These are phyloP conservation scores for Dendrocincla tyrannina DNA, from an alignment of 2,797 vertebrate species.

Conservation along the genomic window DNA sequence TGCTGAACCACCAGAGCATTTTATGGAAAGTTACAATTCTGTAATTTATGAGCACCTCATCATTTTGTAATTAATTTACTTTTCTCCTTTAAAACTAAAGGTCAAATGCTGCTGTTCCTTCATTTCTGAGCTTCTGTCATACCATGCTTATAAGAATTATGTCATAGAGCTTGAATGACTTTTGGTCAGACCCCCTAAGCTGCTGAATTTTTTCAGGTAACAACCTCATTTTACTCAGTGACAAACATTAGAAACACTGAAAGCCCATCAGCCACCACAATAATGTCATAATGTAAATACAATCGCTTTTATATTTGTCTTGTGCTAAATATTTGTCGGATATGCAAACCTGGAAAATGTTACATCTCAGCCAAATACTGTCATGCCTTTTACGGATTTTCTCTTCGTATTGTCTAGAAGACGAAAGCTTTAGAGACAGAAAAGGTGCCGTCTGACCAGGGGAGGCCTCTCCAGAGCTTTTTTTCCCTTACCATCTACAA, in stretches of 20 bases:
- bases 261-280: background rate
- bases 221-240: background rate
- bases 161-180: background rate
- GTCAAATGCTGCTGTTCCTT: background rate
- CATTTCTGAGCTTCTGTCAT: background rate
- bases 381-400: background rate
- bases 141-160: background rate
- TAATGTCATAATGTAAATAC: background rate
- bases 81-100: background rate
- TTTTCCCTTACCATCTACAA: background rate
- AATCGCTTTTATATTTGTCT: background rate
- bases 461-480: background rate
- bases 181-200: background rate
- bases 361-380: background rate
- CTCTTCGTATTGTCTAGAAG: accelerated
- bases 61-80: background rate
- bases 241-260: background rate
- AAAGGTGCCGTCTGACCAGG: background rate
- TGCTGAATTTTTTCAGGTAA: background rate
- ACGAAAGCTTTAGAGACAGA: background rate
- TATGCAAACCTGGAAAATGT: background rate
- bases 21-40: background rate
- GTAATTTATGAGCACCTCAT: background rate
- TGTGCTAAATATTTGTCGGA: background rate
- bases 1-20: background rate